These are phyloP conservation scores for Rhodinocichla rosea DNA, from an alignment of 2,113 vertebrate species.

Conservation along the genomic window DNA sequence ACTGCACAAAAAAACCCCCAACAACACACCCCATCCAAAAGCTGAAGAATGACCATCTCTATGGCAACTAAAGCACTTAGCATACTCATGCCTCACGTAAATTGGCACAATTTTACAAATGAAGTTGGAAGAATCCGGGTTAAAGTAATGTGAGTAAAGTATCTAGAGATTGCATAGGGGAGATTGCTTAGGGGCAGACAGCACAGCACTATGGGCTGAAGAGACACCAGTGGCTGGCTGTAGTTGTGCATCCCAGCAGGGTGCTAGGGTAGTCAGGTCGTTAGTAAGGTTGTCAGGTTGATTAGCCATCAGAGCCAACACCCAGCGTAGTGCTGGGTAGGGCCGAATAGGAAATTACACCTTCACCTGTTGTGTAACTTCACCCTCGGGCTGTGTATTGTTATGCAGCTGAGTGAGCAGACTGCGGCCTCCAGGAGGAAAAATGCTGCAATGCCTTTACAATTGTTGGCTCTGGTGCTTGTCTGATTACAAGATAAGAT, in stretches of 20 bases:
- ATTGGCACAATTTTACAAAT: not conserved
- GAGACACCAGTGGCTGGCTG: not conserved
- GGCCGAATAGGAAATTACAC: not conserved
- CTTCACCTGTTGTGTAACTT: not conserved
- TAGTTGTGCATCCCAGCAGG: accelerated
- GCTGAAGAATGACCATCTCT: not conserved
- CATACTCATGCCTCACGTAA: not conserved
- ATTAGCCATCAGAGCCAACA: not conserved
- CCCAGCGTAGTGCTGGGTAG: not conserved
- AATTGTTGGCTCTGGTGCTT: not conserved
- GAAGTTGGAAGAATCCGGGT: not conserved
- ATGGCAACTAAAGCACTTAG: not conserved
- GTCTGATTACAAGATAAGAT: not conserved
- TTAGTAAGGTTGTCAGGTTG: not conserved
- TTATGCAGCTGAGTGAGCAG: not conserved
- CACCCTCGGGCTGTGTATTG: not conserved
- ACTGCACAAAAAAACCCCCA: not conserved
- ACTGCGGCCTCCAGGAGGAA: not conserved
- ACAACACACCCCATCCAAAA: not conserved
- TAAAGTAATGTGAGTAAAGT: not conserved
- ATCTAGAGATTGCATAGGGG: not conserved
- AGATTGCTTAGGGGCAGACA: not conserved
- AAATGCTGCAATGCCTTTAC: not conserved
- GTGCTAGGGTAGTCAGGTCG: not conserved
- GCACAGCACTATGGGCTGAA: accelerated